Evolutionary conservation across 2,888 invertebrate genomes (phyloP).

Genomic region (Prosopocoilus inquinatus): DNA sequence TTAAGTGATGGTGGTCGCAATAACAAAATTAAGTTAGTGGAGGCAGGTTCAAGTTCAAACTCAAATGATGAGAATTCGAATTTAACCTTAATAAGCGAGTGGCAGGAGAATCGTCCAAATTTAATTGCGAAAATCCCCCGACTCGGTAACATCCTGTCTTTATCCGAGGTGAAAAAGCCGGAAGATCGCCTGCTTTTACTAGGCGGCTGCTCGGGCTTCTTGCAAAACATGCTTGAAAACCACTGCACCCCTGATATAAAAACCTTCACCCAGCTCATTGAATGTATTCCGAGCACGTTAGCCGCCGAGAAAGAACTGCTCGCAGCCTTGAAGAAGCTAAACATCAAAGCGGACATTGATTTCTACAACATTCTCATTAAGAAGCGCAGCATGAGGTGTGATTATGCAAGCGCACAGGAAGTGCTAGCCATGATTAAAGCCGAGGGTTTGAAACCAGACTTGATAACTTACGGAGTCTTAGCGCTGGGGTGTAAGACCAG

Average conservation of each 20-base stretch:
- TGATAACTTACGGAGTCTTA: conserved; percentile 84
- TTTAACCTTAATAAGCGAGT: neutral
- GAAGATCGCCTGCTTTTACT: conserved; percentile 72
- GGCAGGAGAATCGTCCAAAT: conserved; percentile 57
- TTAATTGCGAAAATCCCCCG: conserved; percentile 61
- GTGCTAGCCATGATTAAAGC: conserved; percentile 59
- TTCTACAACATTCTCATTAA: conserved; percentile 87
- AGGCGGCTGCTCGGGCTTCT: conserved; percentile 76
- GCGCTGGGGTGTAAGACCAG: conserved; percentile 73
- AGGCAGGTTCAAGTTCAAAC: neutral
- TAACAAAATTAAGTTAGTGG: neutral
- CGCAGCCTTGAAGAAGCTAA: conserved; percentile 57
- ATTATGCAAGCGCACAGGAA: conserved; percentile 68
- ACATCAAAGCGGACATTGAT: conserved; percentile 70
- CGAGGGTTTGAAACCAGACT: conserved; percentile 60
- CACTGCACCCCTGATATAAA: conserved; percentile 72
- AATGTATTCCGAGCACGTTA: conserved; percentile 64
- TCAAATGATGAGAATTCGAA: neutral
- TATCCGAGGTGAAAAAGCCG: conserved; percentile 59
- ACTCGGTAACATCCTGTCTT: conserved; percentile 59
- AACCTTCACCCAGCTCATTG: conserved; percentile 75
- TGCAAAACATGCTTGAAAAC: conserved; percentile 69
- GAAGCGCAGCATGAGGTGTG: conserved; percentile 68
- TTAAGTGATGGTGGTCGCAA: conserved; percentile 2
- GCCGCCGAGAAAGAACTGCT: conserved; percentile 71